Evolutionary conservation across 64 coral and sea anemone species (phyloP).

Genomic region (Porites lutea): DNA sequence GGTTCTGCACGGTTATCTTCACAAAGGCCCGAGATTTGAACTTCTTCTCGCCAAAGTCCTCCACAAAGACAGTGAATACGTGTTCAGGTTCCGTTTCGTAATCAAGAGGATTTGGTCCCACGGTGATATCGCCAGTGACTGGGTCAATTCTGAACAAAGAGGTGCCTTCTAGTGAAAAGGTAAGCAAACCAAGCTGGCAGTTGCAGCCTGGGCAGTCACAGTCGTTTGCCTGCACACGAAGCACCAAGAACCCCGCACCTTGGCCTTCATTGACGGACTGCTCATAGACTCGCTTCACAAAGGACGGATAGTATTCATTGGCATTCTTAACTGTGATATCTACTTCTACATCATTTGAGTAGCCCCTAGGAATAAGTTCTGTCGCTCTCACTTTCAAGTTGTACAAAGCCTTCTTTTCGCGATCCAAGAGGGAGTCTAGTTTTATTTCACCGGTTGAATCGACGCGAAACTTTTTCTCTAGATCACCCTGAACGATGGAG

Average conservation of each 20-base stretch:
- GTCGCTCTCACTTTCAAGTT: constrained; percentile 65
- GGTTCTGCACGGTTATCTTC: constrained; percentile 57
- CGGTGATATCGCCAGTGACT: constrained; percentile 60
- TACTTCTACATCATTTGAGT: constrained; percentile 70
- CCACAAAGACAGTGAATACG: constrained; percentile 47
- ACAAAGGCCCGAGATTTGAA: constrained; percentile 46
- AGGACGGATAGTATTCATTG: constrained; percentile 77
- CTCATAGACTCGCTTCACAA: constrained; percentile 14
- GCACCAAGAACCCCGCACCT: constrained; percentile 28
- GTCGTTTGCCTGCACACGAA: constrained; percentile 49
- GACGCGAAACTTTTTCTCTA: constrained; percentile 56
- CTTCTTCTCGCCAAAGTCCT: constrained; percentile 50
- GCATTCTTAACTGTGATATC: constrained; percentile 59
- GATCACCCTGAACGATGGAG: constrained; percentile 49
- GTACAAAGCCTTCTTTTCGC: constrained; percentile 36
- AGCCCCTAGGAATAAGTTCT: constrained; percentile 70
- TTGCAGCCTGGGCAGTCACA: constrained; percentile 63
- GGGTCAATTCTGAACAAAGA: constrained; percentile 63
- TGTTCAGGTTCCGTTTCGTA: constrained; percentile 55
- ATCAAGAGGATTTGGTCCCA: constrained; percentile 39
- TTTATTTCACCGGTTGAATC: constrained; percentile 47
- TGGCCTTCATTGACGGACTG: constrained; percentile 25
- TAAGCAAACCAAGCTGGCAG: constrained; percentile 46
- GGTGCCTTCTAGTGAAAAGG: constrained; percentile 56
- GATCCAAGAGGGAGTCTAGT: constrained; percentile 63